Evolutionary conservation across 2,888 invertebrate genomes (phyloP).

Genomic region (Nyleta sp.): DNA sequence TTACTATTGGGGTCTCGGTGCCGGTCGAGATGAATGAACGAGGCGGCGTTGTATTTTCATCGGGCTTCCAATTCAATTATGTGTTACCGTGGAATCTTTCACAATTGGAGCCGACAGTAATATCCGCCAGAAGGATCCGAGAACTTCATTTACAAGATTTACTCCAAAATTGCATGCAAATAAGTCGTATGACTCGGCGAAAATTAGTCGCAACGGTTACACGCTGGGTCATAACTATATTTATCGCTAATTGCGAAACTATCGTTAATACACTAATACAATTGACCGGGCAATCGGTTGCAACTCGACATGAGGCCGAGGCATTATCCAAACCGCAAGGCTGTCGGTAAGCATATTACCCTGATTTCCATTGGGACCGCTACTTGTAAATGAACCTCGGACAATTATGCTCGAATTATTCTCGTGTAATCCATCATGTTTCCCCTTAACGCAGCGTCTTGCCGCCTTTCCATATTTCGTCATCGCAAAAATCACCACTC

Average conservation of each 20-base stretch:
- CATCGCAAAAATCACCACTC: neutral
- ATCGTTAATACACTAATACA: conserved; percentile 55
- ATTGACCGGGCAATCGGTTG: conserved; percentile 63
- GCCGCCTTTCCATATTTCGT: neutral
- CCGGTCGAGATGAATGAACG: conserved; percentile 75
- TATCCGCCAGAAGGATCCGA: conserved; percentile 72
- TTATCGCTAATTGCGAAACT: conserved; percentile 56
- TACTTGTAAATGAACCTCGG: conserved; percentile 61
- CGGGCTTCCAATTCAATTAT: conserved; percentile 80
- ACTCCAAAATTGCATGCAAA: neutral
- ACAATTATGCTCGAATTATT: conserved; percentile 62
- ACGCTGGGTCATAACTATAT: conserved; percentile 35
- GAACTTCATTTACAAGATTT: conserved; percentile 75
- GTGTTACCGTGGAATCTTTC: conserved; percentile 77
- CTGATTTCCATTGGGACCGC: conserved; percentile 64
- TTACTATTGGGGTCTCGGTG: conserved; percentile 75
- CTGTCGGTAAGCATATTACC: conserved; percentile 56
- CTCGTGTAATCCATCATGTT: conserved; percentile 43
- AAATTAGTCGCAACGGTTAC: conserved; percentile 38
- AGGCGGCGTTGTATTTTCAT: conserved; percentile 74
- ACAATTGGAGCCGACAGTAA: conserved; percentile 74
- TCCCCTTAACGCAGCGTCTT: conserved; percentile 22
- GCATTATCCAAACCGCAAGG: conserved; percentile 54
- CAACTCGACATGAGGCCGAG: conserved; percentile 41
- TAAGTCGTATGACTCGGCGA: conserved; percentile 6